Evolutionary conservation across 2,113 vertebrate genomes (phyloP).

Genomic region (Collichthys lucidus): DNA sequence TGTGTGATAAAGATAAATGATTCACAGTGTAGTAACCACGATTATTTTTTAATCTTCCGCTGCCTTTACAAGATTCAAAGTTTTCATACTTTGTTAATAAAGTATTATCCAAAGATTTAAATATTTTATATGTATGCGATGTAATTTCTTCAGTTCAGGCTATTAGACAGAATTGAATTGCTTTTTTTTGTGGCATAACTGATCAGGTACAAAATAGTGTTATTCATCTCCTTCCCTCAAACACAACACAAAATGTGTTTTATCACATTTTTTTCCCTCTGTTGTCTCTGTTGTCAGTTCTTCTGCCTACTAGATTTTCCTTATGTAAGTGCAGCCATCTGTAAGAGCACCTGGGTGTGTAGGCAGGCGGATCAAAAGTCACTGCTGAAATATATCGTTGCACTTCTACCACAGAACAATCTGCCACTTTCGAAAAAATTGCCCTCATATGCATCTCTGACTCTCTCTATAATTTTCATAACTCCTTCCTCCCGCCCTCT

Average conservation of each 20-base stretch:
- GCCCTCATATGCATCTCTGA: conserved; percentile 9
- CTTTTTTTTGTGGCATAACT: neutral
- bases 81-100: too few relatives aligned
- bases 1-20: neutral
- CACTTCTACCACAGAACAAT: conserved; percentile 21
- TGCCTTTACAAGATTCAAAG: neutral
- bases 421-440: conserved; percentile 22
- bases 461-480: conserved; percentile 6
- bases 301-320: conserved; percentile 1
- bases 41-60: neutral
- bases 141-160: neutral
- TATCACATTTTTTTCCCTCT: neutral
- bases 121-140: neutral
- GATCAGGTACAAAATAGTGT: neutral
- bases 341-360: conserved; percentile 42
- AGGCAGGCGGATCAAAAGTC: conserved; percentile 38
- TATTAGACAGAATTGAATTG: neutral
- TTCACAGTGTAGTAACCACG: neutral
- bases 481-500: neutral
- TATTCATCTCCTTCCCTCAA: neutral
- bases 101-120: neutral
- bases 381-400: conserved; percentile 20
- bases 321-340: conserved; percentile 49
- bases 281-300: neutral
- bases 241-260: neutral